These are phyloP conservation scores for Melierax canorus DNA, from an alignment of 2,113 vertebrate species.

Conservation along the genomic window DNA sequence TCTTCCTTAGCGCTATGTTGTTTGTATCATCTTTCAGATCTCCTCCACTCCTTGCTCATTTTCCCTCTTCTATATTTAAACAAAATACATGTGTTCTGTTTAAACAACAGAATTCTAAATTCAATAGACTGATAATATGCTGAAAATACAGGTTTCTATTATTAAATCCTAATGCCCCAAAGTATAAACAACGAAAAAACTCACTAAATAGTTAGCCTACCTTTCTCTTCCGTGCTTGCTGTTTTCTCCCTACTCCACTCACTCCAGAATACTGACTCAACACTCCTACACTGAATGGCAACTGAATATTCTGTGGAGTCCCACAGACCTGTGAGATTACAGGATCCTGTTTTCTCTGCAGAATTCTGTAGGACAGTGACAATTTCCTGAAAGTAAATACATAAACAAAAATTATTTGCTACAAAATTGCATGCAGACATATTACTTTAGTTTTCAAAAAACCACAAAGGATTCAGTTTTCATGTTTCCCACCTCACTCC, in stretches of 20 bases:
- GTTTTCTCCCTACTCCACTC: conserved; percentile 66
- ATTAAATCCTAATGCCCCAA: not conserved
- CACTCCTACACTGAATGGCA: conserved; percentile 23
- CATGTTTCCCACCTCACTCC: not conserved
- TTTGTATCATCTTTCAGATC: not conserved
- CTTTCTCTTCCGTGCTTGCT: conserved; percentile 60
- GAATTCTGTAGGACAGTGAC: not conserved
- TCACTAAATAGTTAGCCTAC: not conserved
- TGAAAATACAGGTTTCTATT: not conserved
- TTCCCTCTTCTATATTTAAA: not conserved
- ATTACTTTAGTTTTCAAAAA: not conserved
- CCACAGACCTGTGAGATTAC: conserved; percentile 64
- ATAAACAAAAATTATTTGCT: not conserved
- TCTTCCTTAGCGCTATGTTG: not conserved
- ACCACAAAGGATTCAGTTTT: not conserved
- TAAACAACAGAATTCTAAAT: not conserved
- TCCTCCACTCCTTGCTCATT: not conserved
- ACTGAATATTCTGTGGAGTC: conserved; percentile 64
- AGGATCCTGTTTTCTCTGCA: not conserved
- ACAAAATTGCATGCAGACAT: not conserved
- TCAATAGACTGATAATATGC: not conserved
- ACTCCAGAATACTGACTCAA: conserved; percentile 68
- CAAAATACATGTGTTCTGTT: not conserved
- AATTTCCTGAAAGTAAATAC: conserved; percentile 9
- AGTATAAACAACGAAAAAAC: not conserved